phyloP scores from a whole-genome alignment of 2,113 vertebrate species.

The Sceloporus undulatus region DNA sequence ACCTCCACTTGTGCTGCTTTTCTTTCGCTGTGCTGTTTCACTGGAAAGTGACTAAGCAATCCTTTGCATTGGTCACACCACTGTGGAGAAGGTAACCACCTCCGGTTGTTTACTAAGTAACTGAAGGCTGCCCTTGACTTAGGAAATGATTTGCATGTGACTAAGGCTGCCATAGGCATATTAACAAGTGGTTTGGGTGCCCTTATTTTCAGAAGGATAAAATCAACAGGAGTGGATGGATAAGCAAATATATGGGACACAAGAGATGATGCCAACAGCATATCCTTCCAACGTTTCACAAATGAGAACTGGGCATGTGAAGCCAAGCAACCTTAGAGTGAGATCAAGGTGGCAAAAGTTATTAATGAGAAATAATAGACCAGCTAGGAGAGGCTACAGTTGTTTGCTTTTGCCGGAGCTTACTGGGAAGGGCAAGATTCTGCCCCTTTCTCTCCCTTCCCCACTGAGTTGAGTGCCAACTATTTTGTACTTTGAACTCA shows the following conservation, averaged over 20 bases:
- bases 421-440: too few relatives aligned
- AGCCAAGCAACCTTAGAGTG: too few relatives aligned
- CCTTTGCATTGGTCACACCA: background rate
- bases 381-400: too few relatives aligned
- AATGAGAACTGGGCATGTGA: background rate
- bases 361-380: too few relatives aligned
- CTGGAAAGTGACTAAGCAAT: background rate
- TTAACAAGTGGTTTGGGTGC: background rate
- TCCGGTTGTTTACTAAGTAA: background rate
- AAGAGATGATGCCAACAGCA: background rate
- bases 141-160: background rate
- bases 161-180: background rate
- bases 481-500: too few relatives aligned
- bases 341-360: too few relatives aligned
- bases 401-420: too few relatives aligned
- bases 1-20: background rate
- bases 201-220: background rate
- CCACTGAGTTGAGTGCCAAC: too few relatives aligned
- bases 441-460: too few relatives aligned
- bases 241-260: background rate
- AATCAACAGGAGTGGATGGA: background rate
- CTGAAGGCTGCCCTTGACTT: background rate
- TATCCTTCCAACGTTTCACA: background rate
- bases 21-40: background rate
- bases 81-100: background rate